Evolutionary conservation across 2,113 vertebrate species (phyloP).

Genomic region (Gila orcuttii): DNA sequence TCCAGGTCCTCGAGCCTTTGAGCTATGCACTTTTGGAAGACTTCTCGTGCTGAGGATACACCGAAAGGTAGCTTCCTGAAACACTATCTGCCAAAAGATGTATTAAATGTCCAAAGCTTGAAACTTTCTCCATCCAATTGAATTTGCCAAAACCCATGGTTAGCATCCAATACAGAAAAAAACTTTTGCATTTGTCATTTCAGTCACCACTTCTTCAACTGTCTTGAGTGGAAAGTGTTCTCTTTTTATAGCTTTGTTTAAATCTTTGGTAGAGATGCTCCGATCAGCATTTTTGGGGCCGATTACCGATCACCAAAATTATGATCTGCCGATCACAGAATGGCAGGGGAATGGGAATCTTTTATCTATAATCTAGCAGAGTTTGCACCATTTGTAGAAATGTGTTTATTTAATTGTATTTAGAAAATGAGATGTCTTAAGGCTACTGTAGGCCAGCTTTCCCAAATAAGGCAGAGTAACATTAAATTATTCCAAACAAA

Average conservation of each 20-base stretch:
- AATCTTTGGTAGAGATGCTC: too few species aligned
- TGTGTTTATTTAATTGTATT: too few species aligned
- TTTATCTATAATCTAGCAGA: too few species aligned
- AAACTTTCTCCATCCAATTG: not conserved
- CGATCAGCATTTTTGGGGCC: too few species aligned
- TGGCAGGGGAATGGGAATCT: too few species aligned
- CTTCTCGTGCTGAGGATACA: constrained; percentile 11
- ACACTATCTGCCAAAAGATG: not conserved
- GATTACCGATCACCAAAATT: too few species aligned
- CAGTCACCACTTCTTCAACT: not conserved
- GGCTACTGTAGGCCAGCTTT: too few species aligned
- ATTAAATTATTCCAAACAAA: too few species aligned
- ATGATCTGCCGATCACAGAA: too few species aligned
- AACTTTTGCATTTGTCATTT: constrained; percentile 37
- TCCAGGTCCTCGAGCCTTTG: not conserved
- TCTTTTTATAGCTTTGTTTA: constrained; percentile 21
- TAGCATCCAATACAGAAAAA: constrained; percentile 24
- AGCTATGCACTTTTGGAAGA: constrained; percentile 11
- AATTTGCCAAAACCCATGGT: constrained; percentile 39
- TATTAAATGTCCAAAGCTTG: constrained; percentile 35
- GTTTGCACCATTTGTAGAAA: too few species aligned
- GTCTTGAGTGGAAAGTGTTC: constrained; percentile 28
- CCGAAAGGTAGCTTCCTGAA: not conserved
- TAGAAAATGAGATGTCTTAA: too few species aligned
- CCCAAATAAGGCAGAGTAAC: too few species aligned